Conservation (phyloP, 2,797 vertebrate genomes). For the Graptemys geographica region DNA sequence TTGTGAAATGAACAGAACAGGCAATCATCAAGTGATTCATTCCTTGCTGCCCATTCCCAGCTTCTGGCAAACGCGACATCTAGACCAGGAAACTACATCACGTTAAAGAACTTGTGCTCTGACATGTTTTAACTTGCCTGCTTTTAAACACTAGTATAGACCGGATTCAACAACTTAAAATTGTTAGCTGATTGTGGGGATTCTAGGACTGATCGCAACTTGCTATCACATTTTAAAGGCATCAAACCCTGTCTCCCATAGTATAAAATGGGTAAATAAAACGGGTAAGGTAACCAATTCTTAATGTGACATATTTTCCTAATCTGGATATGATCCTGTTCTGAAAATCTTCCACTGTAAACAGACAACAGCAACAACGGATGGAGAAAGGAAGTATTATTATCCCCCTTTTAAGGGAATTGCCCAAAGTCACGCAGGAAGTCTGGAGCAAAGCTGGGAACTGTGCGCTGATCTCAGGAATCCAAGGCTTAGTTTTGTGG, state of each 20-base stretch:
- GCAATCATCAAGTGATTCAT: too few relatives aligned
- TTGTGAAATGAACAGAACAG: conserved; percentile 8
- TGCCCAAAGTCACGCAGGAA: not conserved
- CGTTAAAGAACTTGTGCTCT: not conserved
- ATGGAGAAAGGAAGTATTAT: too few relatives aligned
- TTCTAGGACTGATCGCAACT: not conserved
- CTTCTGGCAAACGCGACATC: not conserved
- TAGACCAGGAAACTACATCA: not conserved
- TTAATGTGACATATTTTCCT: not conserved
- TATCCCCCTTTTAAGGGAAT: not conserved
- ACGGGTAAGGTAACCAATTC: not conserved
- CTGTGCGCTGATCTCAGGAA: too few relatives aligned
- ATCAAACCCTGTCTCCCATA: not conserved
- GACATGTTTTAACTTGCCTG: not conserved
- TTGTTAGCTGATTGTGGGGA: not conserved
- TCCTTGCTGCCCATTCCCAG: too few relatives aligned
- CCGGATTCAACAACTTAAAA: not conserved
- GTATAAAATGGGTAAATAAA: too few relatives aligned
- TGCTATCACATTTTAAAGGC: not conserved
- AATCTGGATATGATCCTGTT: not conserved
- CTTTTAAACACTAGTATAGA: not conserved
- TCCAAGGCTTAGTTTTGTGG: too few relatives aligned
- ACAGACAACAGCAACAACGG: too few relatives aligned
- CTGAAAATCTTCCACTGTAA: too few relatives aligned
- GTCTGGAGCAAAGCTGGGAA: not conserved